Base-by-base conservation (phyloP, 2,113 vertebrate genomes). In the Actinemys pallida region DNA sequence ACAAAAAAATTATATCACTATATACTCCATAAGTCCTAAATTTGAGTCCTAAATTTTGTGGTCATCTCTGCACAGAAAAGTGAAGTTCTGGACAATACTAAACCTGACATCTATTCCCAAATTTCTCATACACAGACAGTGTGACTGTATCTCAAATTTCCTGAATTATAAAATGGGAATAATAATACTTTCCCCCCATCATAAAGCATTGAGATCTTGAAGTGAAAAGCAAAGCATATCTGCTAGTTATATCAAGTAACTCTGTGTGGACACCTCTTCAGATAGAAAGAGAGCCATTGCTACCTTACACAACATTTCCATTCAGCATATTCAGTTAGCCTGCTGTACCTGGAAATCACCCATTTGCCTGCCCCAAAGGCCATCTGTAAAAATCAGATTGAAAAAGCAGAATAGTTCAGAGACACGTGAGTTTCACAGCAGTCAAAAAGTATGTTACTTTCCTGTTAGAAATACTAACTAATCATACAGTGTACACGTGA, bases 391-490 rank as follows among this genome's bases (percentile, higher is more conserved):
- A 78, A 45, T 29, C 42, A 78, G 3, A 78, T 3, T 10, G 10
- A 39, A 50, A 83, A 84, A 79, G 82, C 80, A 4, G 3, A 93
- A 81, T 2, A 84, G 62, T 20, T 65, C 20, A 84, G 29, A 87
- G 72, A 54, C 2, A 42, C 12, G 8, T 16, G 35, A 39, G 0
- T 47, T 10, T 7, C 1, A 0, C 16, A 83, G 1, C 13, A 79
- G 5, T 7, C 20, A 17, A 94, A 83, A 42, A 95, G 62, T 45
- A 54, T 59, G 25, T 42, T 45, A 81, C 31, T 8, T 91, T 90
- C 6, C n/a, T 72, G 3, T 50, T 82, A 27, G 14, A 81, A 92
- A 91, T 3, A 24, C 5, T 75, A 3, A 25, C 86, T 19, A 81
- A 9, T 53, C 6, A 19, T 76, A 35, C 22, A 83, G 4, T 20